A percentile compares a stretch with the other conserved stretches of the same genome.
phyloP scores from a whole-genome alignment of 2,888 invertebrate genomes.

The Agriopis aurantiaria region DNA sequence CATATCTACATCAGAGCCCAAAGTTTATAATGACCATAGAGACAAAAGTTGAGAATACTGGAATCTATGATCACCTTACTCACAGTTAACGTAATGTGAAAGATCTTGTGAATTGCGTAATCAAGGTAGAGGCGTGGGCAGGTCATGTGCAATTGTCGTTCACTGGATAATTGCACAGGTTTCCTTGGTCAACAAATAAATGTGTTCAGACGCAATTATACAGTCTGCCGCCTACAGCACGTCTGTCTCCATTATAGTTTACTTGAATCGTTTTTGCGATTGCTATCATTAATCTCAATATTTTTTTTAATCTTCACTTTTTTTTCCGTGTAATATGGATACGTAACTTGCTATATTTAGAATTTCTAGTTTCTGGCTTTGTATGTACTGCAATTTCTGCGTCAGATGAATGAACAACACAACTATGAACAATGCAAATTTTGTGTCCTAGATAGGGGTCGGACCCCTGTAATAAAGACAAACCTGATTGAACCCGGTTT shows the following conservation, averaged over 20 bases:
- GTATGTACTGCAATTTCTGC: background rate
- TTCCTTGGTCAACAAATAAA: slow-evolving; percentile 48
- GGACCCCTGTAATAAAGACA: background rate
- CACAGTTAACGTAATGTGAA: background rate
- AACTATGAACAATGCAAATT: background rate
- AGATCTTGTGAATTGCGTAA: slow-evolving; percentile 45
- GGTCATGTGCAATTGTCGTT: slow-evolving; percentile 55
- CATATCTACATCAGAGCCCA: no score
- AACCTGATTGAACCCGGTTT: background rate
- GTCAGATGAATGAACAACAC: background rate
- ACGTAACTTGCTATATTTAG: background rate
- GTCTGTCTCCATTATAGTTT: slow-evolving; percentile 41
- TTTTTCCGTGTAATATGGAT: background rate
- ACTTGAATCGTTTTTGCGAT: slow-evolving; percentile 33
- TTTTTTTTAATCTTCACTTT: slow-evolving; percentile 1
- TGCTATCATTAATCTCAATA: slow-evolving; percentile 31
- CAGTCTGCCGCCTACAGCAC: slow-evolving; percentile 58
- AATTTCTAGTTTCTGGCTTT: background rate
- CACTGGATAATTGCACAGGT: slow-evolving; percentile 61
- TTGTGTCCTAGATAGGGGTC: background rate
- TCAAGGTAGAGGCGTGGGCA: slow-evolving; percentile 54
- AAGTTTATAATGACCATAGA: no score
- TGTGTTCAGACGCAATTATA: slow-evolving; percentile 58
- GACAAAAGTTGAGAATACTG: no score
- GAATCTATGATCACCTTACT: no score